phyloP scores from a whole-genome alignment of 2,797 vertebrate species.

The Siniperca scherzeri region DNA sequence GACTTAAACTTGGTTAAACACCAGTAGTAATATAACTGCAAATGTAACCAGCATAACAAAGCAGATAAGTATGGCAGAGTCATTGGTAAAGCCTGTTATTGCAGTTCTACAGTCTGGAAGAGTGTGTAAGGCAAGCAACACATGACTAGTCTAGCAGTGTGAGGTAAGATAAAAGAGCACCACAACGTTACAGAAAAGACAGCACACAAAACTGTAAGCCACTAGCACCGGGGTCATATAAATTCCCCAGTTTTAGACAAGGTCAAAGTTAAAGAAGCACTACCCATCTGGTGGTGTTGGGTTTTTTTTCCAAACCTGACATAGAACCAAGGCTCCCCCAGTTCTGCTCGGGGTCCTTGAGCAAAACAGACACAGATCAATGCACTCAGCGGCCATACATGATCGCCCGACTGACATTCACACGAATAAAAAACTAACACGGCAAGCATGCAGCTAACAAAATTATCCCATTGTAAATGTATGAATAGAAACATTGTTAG shows the following conservation, averaged over 20 bases:
- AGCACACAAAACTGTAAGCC: conserved; percentile 52
- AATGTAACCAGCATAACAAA: conserved; percentile 32
- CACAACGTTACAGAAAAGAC: conserved; percentile 47
- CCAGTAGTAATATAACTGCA: conserved; percentile 20
- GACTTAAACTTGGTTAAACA: conserved; percentile 25
- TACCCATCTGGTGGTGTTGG: conserved; percentile 71
- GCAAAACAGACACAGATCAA: conserved; percentile 81
- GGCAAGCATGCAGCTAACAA: not conserved
- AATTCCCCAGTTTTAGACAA: conserved; percentile 51
- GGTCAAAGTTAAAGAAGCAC: conserved; percentile 69
- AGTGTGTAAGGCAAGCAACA: conserved; percentile 46
- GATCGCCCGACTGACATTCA: conserved; percentile 16
- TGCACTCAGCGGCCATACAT: conserved; percentile 52
- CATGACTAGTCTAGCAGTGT: conserved; percentile 29
- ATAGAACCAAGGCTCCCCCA: conserved; percentile 67
- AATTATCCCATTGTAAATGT: not conserved
- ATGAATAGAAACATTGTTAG: not conserved
- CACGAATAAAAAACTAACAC: not conserved
- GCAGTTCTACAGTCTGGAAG: conserved; percentile 29
- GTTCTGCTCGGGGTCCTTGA: conserved; percentile 77
- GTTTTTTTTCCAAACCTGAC: conserved; percentile 80
- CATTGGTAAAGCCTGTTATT: conserved; percentile 22
- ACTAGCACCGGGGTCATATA: conserved; percentile 42
- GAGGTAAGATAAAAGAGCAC: conserved; percentile 28
- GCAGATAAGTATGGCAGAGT: conserved; percentile 28